phyloP scores from a whole-genome alignment of 2,888 invertebrate species.

The Synanthedon formicaeformis region DNA sequence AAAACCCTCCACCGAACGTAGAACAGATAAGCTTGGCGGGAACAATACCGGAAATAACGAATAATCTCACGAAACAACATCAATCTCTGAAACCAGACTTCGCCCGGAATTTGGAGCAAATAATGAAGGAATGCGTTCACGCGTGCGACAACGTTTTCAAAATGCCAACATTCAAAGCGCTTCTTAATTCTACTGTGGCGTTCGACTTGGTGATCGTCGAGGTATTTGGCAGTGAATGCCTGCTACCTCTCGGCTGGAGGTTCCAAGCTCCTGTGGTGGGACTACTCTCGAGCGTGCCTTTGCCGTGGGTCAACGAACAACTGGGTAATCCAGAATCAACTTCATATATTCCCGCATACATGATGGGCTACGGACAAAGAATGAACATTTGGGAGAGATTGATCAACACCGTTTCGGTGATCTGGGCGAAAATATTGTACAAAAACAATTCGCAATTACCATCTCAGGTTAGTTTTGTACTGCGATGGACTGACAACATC shows the following conservation, averaged over 20 bases:
- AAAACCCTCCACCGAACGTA: conserved; percentile 47
- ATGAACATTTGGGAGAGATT: conserved; percentile 64
- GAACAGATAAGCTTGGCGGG: conserved; percentile 60
- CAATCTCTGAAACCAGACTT: conserved; percentile 46
- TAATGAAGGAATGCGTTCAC: conserved; percentile 56
- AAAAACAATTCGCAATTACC: conserved; percentile 50
- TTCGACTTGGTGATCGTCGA: conserved; percentile 59
- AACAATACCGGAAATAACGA: conserved; percentile 55
- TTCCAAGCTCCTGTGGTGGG: conserved; percentile 68
- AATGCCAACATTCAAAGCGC: conserved; percentile 40
- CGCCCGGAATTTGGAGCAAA: conserved; percentile 50
- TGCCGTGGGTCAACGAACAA: conserved; percentile 70
- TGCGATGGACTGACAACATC: background rate
- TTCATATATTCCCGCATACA: conserved; percentile 68
- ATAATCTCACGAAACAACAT: conserved; percentile 46
- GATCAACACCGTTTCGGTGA: conserved; percentile 48
- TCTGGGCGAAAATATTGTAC: conserved; percentile 49
- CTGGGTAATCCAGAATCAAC: conserved; percentile 71
- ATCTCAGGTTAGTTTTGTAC: conserved; percentile 39
- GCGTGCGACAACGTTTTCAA: conserved; percentile 54
- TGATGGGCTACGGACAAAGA: conserved; percentile 56
- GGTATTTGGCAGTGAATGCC: conserved; percentile 71
- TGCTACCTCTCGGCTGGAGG: conserved; percentile 64
- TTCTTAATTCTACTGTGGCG: conserved; percentile 41
- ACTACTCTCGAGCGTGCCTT: conserved; percentile 60